These are phyloP conservation scores for Eustalomyia histrio DNA, from an alignment of 2,888 invertebrate genomes.

Conservation along the genomic window DNA sequence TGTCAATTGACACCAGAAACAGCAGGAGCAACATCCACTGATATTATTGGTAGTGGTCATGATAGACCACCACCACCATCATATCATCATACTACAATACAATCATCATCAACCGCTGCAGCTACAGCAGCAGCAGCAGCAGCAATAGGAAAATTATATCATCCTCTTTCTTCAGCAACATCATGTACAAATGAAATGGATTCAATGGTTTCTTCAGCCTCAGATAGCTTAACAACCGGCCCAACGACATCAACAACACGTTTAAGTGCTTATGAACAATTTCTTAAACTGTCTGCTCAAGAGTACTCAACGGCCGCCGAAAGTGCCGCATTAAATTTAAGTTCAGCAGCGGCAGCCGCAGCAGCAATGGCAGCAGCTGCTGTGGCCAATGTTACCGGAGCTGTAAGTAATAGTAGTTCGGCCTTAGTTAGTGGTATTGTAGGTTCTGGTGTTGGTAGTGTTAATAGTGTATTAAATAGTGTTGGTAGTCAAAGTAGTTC, in stretches of 20 bases:
- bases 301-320: conserved; percentile 69
- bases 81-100: conserved; percentile 66
- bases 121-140: conserved; percentile 41
- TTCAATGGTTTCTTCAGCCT: conserved; percentile 54
- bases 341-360: conserved; percentile 63
- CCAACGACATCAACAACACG: conserved; percentile 60
- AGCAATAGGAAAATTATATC: conserved; percentile 28
- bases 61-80: conserved; percentile 70
- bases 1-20: conserved; percentile 57
- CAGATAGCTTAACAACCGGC: conserved; percentile 30
- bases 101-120: conserved; percentile 28
- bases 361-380: conserved; percentile 67
- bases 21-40: conserved; percentile 1
- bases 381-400: conserved; percentile 61
- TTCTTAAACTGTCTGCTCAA: conserved; percentile 73
- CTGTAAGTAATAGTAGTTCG: conserved; percentile 46
- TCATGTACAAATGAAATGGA: conserved; percentile 59
- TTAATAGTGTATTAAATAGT: conserved; percentile 55
- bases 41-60: background rate
- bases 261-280: conserved; percentile 73
- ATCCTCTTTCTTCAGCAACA: conserved; percentile 12
- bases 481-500: conserved; percentile 62
- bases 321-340: conserved; percentile 71
- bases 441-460: conserved; percentile 49
- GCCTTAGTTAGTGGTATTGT: conserved; percentile 39